Evolutionary conservation across 2,888 invertebrate genomes (phyloP).

Genomic region (Chloroclystis v-ata): DNA sequence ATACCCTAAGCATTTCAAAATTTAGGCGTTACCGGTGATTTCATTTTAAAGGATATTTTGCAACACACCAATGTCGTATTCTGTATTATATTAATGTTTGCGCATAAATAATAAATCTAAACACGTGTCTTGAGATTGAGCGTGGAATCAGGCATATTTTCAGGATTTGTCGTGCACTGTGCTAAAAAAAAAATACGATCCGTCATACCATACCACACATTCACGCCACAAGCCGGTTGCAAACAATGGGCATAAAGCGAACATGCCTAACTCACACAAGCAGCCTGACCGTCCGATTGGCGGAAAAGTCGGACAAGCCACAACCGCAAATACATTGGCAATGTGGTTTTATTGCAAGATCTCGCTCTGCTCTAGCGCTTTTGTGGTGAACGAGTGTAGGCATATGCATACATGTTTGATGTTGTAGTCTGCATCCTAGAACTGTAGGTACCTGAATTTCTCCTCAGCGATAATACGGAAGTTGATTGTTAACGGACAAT

Average conservation of each 20-base stretch:
- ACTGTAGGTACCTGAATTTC: constrained; percentile 8
- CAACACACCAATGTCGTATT: constrained; percentile 15
- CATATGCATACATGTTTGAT: constrained; percentile 37
- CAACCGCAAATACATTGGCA: constrained; percentile 43
- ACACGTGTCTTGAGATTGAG: constrained; percentile 33
- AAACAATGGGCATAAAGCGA: constrained; percentile 45
- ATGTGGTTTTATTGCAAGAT: constrained; percentile 55
- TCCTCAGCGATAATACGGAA: background rate
- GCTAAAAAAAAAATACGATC: constrained; percentile 39
- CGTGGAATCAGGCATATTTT: constrained; percentile 39
- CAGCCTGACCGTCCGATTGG: constrained; percentile 38
- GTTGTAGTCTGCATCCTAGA: constrained; percentile 16
- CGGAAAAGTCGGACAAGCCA: constrained; percentile 46
- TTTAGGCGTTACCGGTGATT: constrained; percentile 5
- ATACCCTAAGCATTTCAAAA: constrained; percentile 1
- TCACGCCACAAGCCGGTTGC: constrained; percentile 32
- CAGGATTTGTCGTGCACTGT: constrained; percentile 31
- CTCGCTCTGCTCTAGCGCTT: constrained; percentile 55
- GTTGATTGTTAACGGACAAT: constrained; percentile 6
- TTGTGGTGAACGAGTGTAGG: constrained; percentile 50
- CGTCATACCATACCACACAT: constrained; percentile 36
- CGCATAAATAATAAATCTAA: background rate
- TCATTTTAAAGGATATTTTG: constrained; percentile 3
- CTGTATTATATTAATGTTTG: constrained; percentile 8
- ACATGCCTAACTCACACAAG: constrained; percentile 38